A percentile compares a stretch with the other conserved stretches of the same genome.
These are phyloP conservation scores for Melanophora roralis DNA, from an alignment of 2,888 invertebrate species.

Conservation along the genomic window DNA sequence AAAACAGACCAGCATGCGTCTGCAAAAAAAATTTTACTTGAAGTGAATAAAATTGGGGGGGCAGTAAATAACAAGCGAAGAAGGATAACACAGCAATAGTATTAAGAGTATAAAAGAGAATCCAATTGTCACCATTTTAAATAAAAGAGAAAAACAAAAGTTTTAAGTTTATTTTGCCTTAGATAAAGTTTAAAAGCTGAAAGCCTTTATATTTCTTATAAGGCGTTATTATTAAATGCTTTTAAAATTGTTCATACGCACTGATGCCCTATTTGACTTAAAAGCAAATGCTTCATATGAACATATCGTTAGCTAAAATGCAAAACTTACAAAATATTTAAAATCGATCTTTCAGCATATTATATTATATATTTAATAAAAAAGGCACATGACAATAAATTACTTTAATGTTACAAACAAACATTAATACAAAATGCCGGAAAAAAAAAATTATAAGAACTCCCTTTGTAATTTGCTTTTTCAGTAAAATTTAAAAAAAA, in stretches of 20 bases:
- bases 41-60: slow-evolving; percentile 30
- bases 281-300: no score
- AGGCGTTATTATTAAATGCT: not conserved
- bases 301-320: no score
- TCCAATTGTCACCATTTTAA: not conserved
- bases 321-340: no score
- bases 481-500: no score
- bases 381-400: no score
- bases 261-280: not conserved
- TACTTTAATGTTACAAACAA: no score
- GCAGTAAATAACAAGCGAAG: not conserved
- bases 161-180: not conserved
- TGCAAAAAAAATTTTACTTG: slow-evolving; percentile 33
- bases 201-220: not conserved
- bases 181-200: slow-evolving; percentile 32
- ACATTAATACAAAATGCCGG: no score
- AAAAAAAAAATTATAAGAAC: no score
- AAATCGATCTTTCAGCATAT: no score
- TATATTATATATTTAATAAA: no score
- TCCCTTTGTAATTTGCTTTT: no score
- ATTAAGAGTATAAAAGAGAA: slow-evolving; percentile 19
- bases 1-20: slow-evolving; percentile 19
- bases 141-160: not conserved
- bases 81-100: not conserved
- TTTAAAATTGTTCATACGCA: slow-evolving; percentile 28